phyloP scores from a whole-genome alignment of 2,113 vertebrate genomes.

The Pholis gunnellus region DNA sequence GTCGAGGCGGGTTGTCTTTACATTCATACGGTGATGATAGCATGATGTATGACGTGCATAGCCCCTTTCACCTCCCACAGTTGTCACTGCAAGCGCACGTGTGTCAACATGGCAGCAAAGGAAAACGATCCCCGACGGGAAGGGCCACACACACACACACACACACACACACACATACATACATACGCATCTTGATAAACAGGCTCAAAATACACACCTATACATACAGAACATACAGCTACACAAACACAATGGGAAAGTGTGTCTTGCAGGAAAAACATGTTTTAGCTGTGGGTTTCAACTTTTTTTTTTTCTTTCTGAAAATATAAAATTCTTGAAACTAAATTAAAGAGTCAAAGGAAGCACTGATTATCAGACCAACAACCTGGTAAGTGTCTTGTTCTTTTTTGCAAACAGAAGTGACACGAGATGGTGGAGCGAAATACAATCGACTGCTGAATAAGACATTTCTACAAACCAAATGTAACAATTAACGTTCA shows the following conservation, averaged over 20 bases:
- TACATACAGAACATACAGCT: constrained; percentile 26
- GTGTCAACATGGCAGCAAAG: constrained; percentile 48
- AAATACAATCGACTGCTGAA: no score
- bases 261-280: not conserved
- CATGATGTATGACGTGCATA: constrained; percentile 29
- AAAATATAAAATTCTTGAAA: not conserved
- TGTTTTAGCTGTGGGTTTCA: not conserved
- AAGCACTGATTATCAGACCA: not conserved
- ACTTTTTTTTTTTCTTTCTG: not conserved
- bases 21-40: constrained; percentile 28
- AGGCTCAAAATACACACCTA: constrained; percentile 27
- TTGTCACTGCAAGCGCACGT: constrained; percentile 37
- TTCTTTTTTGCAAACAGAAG: no score
- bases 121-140: constrained; percentile 11
- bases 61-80: constrained; percentile 23
- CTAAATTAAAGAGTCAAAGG: not conserved
- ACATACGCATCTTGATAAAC: constrained; percentile 22
- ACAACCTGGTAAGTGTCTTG: not conserved
- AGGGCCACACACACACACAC: constrained; percentile 21
- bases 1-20: constrained; percentile 13
- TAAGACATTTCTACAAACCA: no score
- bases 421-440: no score
- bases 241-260: constrained; percentile 20
- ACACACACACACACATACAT: constrained; percentile 12
- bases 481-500: no score